These are phyloP conservation scores for Drosophila seclusa DNA, from an alignment of 2,888 invertebrate species.

Conservation along the genomic window DNA sequence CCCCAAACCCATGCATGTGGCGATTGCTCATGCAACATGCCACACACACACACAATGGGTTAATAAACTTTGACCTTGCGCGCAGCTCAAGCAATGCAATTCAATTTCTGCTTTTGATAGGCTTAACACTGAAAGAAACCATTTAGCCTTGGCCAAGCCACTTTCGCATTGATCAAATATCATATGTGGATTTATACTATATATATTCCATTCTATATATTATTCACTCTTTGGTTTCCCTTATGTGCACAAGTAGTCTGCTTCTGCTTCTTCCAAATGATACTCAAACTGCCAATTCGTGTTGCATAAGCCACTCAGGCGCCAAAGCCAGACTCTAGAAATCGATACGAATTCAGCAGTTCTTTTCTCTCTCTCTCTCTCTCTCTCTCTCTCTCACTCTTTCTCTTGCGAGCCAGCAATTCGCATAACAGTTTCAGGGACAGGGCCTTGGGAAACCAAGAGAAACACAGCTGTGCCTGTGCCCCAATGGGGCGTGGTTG, in stretches of 20 bases:
- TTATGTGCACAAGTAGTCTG: conserved; percentile 3
- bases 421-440: conserved; percentile 29
- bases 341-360: conserved; percentile 35
- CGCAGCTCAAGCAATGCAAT: conserved; percentile 29
- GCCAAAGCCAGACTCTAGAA: conserved; percentile 27
- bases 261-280: conserved; percentile 15
- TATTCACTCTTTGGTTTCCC: background rate
- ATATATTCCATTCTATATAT: background rate
- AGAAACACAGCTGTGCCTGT: conserved; percentile 28
- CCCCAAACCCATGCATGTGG: too few relatives aligned
- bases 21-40: conserved; percentile 31
- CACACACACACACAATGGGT: conserved; percentile 32
- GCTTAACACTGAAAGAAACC: conserved; percentile 15
- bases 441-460: conserved; percentile 31
- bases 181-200: background rate
- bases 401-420: conserved; percentile 9
- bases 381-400: background rate
- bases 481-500: background rate
- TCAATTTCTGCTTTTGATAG: conserved; percentile 21
- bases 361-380: background rate
- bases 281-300: conserved; percentile 13
- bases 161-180: background rate
- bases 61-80: conserved; percentile 59
- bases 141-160: background rate
- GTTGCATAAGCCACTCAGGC: conserved; percentile 34